A percentile compares a stretch with the other conserved stretches of the same genome.
Evolutionary conservation across 2,888 invertebrate species (phyloP).

Genomic region (Chalcosyrphus nemorum): DNA sequence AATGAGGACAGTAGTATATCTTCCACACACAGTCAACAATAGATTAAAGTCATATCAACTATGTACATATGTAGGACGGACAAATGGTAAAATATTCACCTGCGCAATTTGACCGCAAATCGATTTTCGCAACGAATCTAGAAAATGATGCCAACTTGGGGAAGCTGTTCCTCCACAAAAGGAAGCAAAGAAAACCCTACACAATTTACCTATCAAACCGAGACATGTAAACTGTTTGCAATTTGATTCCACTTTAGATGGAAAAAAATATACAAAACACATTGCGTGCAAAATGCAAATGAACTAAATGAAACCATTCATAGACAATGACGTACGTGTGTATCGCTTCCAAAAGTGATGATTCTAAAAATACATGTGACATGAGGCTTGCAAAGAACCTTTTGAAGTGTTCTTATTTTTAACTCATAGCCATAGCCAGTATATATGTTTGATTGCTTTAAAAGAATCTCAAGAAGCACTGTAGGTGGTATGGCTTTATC

Average conservation of each 20-base stretch:
- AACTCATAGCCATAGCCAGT: background rate
- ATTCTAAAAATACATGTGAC: conserved; percentile 62
- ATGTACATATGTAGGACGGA: background rate
- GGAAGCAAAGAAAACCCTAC: background rate
- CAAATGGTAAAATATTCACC: conserved; percentile 40
- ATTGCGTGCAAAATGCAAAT: conserved; percentile 69
- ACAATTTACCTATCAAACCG: conserved; percentile 5
- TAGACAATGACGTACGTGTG: conserved; percentile 35
- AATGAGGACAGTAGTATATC: conserved; percentile 3
- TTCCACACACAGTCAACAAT: background rate
- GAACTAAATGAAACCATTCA: conserved; percentile 43
- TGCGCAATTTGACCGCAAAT: conserved; percentile 58
- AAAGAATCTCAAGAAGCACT: conserved; percentile 55
- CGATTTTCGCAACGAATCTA: conserved; percentile 36
- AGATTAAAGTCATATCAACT: conserved; percentile 22
- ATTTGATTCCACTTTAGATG: conserved; percentile 20
- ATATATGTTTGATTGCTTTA: conserved; percentile 49
- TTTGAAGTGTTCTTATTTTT: conserved; percentile 24
- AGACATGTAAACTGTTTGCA: conserved; percentile 12
- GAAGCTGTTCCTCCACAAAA: background rate
- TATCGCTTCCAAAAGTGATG: conserved; percentile 38
- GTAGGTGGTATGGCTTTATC: conserved; percentile 44
- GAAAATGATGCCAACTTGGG: conserved; percentile 4
- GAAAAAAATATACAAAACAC: conserved; percentile 1
- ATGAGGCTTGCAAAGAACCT: conserved; percentile 22